Base-by-base conservation (phyloP, 2,797 vertebrate genomes). In the Gymnothorax javanicus region DNA sequence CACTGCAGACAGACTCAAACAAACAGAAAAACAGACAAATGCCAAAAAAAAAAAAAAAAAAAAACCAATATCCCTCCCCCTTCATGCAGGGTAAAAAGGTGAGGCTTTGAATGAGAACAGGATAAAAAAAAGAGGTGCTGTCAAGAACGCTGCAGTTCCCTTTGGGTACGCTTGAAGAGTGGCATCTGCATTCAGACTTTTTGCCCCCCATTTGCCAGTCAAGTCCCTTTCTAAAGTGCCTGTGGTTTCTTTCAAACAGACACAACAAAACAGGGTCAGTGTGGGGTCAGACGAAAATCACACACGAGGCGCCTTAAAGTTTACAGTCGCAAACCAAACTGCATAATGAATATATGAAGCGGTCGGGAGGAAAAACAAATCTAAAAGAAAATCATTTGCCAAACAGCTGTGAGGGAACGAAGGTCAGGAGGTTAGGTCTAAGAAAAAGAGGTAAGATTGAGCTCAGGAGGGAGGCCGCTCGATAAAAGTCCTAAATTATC, bases 401-500 rank as follows among this genome's bases (percentile, higher is more conserved):
- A 73, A 17, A 52, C 81, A 83, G 62, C 86, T 15, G n/a, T 17
- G 20, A n/a, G 58, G 58, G 71, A 56, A 67, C 9, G 33, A n/a
- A 84, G 58, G 71, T 17, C 58, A 77, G 71, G 20, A 43, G 57
- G 62, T 13, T 64, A 77, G 52, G 84, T 50, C 82, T 17, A 25
- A 17, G 56, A 59, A 20, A 58, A 56, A 82, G 13, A 50, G 25
- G n/a, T n/a, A n/a, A 54, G 67, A 43, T 27, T 50, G 17, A 8
- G 64, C 52, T 8, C 12, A 27, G 59, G 15, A 84, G 20, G 33
- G 50, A 73, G 13, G 71, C 17, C 5, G 54, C 17, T 67, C 87
- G 58, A 82, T 82, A 82, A 81, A 87, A 82, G 62, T 15, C 83
- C 57, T 84, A n/a, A 23, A 60, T 87, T 56, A 87, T 9, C 54